These are phyloP conservation scores for Amblyraja radiata DNA, from an alignment of 2,797 vertebrate species.

Conservation along the genomic window DNA sequence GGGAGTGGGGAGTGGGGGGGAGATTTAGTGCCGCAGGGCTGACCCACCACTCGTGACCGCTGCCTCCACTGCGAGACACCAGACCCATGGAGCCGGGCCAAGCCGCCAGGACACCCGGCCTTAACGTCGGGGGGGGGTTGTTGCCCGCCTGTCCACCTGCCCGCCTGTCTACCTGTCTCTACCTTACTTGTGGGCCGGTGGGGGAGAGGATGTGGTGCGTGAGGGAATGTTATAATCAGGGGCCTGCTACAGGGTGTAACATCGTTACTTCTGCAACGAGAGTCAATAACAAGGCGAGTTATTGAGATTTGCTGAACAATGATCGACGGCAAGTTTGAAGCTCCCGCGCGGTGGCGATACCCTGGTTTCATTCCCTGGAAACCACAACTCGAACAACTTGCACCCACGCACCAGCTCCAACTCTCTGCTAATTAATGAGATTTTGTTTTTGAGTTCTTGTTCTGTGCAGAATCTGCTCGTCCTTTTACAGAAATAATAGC, in stretches of 20 bases:
- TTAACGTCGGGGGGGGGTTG: too few species aligned
- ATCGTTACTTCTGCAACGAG: too few species aligned
- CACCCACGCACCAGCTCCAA: not conserved
- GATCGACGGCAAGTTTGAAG: not conserved
- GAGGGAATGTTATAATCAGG: not conserved
- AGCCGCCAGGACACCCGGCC: too few species aligned
- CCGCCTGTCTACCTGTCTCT: too few species aligned
- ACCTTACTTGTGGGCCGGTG: too few species aligned
- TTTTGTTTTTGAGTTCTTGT: slow-evolving; percentile 17
- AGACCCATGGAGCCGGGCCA: too few species aligned
- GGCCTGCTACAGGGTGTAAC: not conserved
- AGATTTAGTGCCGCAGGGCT: too few species aligned
- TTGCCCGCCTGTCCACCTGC: too few species aligned
- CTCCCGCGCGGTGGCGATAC: not conserved
- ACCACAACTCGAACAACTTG: not conserved
- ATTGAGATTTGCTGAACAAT: slow-evolving; percentile 17
- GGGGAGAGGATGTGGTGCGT: not conserved
- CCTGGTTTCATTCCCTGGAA: not conserved
- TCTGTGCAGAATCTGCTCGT: not conserved
- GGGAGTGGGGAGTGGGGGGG: not conserved
- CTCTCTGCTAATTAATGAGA: slow-evolving; percentile 18
- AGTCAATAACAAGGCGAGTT: slow-evolving; percentile 4
- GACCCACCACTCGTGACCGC: too few species aligned
- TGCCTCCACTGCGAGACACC: too few species aligned
- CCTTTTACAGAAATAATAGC: not conserved